A percentile compares a stretch with the other conserved stretches of the same genome.
Conservation (phyloP, 2,888 invertebrate genomes). For the Andrena minutula region DNA sequence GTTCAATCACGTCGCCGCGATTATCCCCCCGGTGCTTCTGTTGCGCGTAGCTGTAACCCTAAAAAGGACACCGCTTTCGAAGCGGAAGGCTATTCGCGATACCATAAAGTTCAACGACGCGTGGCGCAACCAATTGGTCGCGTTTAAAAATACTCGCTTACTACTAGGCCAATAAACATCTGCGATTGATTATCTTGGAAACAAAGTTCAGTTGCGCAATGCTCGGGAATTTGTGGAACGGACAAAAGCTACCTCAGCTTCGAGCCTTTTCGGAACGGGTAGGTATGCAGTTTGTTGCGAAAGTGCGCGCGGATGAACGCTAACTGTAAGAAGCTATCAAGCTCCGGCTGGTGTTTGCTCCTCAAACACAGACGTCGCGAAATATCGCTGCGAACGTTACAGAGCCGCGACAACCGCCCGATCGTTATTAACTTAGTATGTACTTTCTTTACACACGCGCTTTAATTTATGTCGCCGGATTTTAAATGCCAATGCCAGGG, state of each 20-base stretch:
- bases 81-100: background rate
- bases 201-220: too few species aligned
- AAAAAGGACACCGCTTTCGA: background rate
- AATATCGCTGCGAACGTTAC: background rate
- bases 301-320: too few species aligned
- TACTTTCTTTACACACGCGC: too few species aligned
- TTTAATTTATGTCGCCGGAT: too few species aligned
- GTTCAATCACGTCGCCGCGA: background rate
- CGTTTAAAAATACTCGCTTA: slow-evolving; percentile 1
- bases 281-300: background rate
- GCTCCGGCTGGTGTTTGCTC: background rate
- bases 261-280: background rate
- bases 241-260: background rate
- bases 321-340: background rate
- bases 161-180: background rate
- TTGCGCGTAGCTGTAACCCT: background rate
- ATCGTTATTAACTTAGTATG: too few species aligned
- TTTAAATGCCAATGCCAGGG: too few species aligned
- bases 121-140: background rate
- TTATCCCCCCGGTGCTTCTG: background rate
- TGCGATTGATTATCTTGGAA: background rate
- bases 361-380: background rate
- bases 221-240: background rate
- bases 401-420: background rate
- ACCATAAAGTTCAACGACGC: background rate